Evolutionary conservation across 2,888 invertebrate species (phyloP).

Genomic region (Lasioglossum pauxillum): DNA sequence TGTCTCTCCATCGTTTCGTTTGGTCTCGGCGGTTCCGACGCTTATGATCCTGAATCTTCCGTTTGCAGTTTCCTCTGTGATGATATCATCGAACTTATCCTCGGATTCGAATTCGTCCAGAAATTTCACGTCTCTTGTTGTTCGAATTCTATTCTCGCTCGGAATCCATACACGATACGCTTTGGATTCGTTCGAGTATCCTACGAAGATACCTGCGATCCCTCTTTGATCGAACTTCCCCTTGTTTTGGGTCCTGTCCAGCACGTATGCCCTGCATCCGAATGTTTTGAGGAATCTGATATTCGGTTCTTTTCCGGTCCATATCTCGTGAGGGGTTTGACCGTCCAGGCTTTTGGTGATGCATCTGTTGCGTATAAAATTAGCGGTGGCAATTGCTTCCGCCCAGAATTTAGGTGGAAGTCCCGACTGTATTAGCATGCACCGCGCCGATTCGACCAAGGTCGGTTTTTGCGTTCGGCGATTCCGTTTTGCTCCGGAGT

Average conservation of each 20-base stretch:
- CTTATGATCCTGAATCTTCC: not conserved
- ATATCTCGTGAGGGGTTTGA: not conserved
- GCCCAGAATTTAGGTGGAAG: conserved; percentile 12
- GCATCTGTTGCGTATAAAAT: not conserved
- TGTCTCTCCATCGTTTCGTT: not conserved
- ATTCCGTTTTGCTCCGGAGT: conserved; percentile 11
- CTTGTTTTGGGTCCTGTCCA: not conserved
- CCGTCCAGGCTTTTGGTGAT: conserved; percentile 1
- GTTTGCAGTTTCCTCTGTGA: not conserved
- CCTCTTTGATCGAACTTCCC: conserved; percentile 1
- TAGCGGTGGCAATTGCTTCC: not conserved
- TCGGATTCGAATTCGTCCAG: not conserved
- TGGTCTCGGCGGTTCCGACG: not conserved
- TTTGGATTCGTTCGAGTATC: conserved; percentile 6
- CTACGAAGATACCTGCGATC: not conserved
- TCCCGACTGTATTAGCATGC: conserved; percentile 7
- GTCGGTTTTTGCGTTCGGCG: not conserved
- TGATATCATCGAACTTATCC: not conserved
- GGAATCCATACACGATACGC: conserved; percentile 18
- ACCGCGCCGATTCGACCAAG: conserved; percentile 15
- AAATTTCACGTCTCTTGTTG: not conserved
- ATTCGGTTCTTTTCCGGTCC: not conserved
- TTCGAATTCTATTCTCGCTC: not conserved
- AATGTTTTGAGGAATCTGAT: not conserved
- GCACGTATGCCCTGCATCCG: not conserved